These are phyloP conservation scores for Magallana ariakensis DNA, from an alignment of 1,140 invertebrate species.

Conservation along the genomic window DNA sequence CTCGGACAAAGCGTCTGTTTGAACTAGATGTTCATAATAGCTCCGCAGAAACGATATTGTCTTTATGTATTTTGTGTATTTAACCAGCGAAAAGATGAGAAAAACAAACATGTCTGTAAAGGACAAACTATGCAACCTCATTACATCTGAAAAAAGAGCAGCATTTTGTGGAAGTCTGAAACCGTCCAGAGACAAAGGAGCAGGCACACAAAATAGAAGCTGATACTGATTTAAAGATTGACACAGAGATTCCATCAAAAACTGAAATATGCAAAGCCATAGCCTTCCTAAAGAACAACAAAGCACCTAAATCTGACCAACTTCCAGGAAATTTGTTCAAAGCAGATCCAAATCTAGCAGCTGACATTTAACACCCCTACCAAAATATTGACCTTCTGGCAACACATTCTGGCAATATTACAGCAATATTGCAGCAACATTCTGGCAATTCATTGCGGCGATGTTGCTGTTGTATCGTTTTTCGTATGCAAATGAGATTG, in stretches of 20 bases:
- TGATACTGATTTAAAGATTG: slow-evolving; percentile 8
- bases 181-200: neutral
- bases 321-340: neutral
- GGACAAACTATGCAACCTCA: slow-evolving; percentile 42
- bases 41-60: no score
- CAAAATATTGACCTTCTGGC: no score
- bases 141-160: slow-evolving; percentile 48
- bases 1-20: no score
- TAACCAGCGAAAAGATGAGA: slow-evolving; percentile 41
- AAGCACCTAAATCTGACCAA: slow-evolving; percentile 6
- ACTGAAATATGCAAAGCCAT: neutral
- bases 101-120: slow-evolving; percentile 16
- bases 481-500: no score
- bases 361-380: no score
- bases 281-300: slow-evolving; percentile 6
- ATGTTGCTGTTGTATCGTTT: no score
- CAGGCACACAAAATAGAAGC: neutral
- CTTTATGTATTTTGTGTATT: no score
- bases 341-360: no score
- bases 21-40: no score
- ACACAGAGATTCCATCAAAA: slow-evolving; percentile 9
- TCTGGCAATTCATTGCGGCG: no score
- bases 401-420: no score
- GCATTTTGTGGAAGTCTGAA: slow-evolving; percentile 25
- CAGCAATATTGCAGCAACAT: no score